Percentiles rank a stretch among this genome's conserved stretches.
These are phyloP conservation scores for Pachypanchax playfairii DNA, from an alignment of 2,113 vertebrate genomes.

Conservation along the genomic window DNA sequence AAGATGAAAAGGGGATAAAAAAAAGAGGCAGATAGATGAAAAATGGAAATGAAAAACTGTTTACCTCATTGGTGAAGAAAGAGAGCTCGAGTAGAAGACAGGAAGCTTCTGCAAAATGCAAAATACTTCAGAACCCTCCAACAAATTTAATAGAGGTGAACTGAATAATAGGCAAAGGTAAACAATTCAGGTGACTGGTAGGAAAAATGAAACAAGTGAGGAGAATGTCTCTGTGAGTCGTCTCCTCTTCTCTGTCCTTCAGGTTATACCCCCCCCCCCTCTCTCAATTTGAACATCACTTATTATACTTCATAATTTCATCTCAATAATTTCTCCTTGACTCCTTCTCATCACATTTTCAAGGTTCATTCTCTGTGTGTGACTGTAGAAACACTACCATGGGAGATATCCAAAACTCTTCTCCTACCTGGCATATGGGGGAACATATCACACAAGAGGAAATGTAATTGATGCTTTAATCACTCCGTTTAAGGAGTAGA, in stretches of 20 bases:
- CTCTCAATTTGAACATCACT: constrained; percentile 32
- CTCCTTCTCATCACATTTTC: constrained; percentile 23
- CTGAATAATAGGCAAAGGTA: constrained; percentile 43
- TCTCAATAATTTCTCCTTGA: constrained; percentile 1
- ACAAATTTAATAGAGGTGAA: constrained; percentile 57
- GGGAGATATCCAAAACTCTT: background rate
- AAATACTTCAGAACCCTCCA: constrained; percentile 32
- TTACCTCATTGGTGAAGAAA: constrained; percentile 35
- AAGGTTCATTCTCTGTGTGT: constrained; percentile 15
- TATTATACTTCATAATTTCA: constrained; percentile 9
- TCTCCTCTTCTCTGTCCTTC: constrained; percentile 37
- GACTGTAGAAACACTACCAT: constrained; percentile 22
- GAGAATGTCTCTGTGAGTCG: constrained; percentile 8
- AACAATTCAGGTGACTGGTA: constrained; percentile 47
- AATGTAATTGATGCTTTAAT: constrained; percentile 9
- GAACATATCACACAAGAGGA: background rate
- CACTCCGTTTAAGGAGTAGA: background rate
- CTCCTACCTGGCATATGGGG: background rate
- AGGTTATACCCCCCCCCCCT: constrained; percentile 15
- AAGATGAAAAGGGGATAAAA: constrained; percentile 32
- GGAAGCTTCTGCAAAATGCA: constrained; percentile 40
- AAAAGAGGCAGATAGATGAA: constrained; percentile 30
- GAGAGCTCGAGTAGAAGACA: constrained; percentile 10
- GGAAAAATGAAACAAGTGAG: constrained; percentile 45
- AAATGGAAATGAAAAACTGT: constrained; percentile 65